Percentiles rank a stretch among this genome's conserved stretches.
Conservation (phyloP, 2,113 vertebrate species). For the Oreochromis aureus region DNA sequence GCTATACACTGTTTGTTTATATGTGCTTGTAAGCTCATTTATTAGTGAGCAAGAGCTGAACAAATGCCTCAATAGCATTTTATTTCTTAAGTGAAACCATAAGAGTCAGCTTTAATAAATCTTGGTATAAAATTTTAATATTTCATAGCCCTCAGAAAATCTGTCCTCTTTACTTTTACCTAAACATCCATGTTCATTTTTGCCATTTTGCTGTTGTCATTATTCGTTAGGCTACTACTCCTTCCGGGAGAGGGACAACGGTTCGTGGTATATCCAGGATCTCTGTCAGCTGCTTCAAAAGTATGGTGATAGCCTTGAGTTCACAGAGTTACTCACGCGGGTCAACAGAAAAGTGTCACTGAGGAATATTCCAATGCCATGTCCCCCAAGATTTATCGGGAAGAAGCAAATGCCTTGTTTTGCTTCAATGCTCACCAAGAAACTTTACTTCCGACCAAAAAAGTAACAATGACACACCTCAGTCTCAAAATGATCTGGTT, state of each 20-base stretch:
- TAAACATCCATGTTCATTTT: not conserved
- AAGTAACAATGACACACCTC: not conserved
- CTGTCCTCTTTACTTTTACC: not conserved
- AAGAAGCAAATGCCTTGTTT: conserved; percentile 98
- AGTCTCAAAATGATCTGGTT: not conserved
- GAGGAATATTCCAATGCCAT: conserved; percentile 72
- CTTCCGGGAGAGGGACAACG: conserved; percentile 81
- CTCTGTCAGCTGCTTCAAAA: conserved; percentile 80
- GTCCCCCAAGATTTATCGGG: conserved; percentile 67
- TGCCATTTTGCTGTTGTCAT: not conserved
- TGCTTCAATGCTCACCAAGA: conserved; percentile 95
- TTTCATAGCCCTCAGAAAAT: not conserved
- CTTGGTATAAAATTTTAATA: not conserved
- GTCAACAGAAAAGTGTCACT: conserved; percentile 90
- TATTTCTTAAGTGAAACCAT: not conserved
- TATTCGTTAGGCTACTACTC: conserved; percentile 85
- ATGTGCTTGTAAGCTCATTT: not conserved
- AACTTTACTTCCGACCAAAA: conserved; percentile 83
- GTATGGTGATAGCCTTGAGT: conserved; percentile 79
- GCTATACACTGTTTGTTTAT: not conserved
- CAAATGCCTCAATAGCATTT: not conserved
- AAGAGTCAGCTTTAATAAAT: not conserved
- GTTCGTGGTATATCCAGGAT: conserved; percentile 97
- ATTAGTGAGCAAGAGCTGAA: not conserved
- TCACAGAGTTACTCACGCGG: conserved; percentile 89